Evolutionary conservation across 2,888 invertebrate genomes (phyloP).

Genomic region (Embidobia sp.): DNA sequence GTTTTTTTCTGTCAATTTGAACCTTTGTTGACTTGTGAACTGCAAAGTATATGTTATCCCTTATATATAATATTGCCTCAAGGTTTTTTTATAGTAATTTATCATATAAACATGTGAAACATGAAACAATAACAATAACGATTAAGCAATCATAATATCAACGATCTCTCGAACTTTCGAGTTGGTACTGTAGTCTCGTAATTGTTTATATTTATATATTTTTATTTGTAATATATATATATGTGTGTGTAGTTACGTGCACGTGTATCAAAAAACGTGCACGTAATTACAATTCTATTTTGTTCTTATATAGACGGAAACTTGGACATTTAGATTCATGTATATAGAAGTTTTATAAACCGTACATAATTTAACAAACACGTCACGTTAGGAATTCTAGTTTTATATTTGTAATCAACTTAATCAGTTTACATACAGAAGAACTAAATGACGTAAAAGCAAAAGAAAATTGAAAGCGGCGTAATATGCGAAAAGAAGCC

Average conservation of each 20-base stretch:
- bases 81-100: constrained; percentile 38
- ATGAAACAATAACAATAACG: constrained; percentile 58
- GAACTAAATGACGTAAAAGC: too few relatives aligned
- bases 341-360: constrained; percentile 54
- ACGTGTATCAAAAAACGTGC: constrained; percentile 13
- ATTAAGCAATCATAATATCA: constrained; percentile 56
- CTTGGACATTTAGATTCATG: constrained; percentile 56
- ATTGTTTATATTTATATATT: constrained; percentile 22
- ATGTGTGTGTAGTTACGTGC: constrained; percentile 18
- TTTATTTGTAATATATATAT: constrained; percentile 26
- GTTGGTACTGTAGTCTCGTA: constrained; percentile 59
- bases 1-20: constrained; percentile 1
- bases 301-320: constrained; percentile 56
- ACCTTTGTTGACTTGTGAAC: constrained; percentile 13
- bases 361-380: constrained; percentile 47
- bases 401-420: constrained; percentile 13
- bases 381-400: constrained; percentile 15
- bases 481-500: too few relatives aligned
- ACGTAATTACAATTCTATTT: constrained; percentile 22
- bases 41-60: constrained; percentile 32
- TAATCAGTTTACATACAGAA: background rate
- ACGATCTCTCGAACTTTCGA: constrained; percentile 63
- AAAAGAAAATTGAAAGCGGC: too few relatives aligned
- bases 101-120: constrained; percentile 58
- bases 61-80: constrained; percentile 48